Evolutionary conservation across 1,140 invertebrate genomes (phyloP), one percentile per base, ranked within the genome.

Genomic region (Zeugodacus cucurbitae): DNA sequence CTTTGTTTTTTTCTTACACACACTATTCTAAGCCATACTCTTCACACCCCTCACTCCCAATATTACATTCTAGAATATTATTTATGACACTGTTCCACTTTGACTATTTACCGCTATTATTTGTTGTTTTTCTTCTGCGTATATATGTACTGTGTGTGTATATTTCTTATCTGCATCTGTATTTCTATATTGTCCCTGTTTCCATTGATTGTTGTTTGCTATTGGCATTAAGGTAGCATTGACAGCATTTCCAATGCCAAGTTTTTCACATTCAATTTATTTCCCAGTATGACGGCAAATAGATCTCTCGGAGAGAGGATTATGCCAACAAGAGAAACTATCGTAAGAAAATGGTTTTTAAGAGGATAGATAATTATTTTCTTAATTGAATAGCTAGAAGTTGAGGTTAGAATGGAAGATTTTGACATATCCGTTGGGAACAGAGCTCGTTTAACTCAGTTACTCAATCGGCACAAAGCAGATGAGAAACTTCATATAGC

Each of bases 51-150:
- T 67, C 6, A 17, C 48, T 5, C 22, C 44, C 70, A 74, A 8
- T 17, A 74, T 44, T 74, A 17, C 70, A 41, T 74, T 74, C 6
- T 74, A n/a, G 34, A 74, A 41, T 74, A 22, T 74, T 41, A 74
- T 74, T 74, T 74, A 74, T 74, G 70, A 74, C 37, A n/a, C 10
- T 44, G 70, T n/a, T 74, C 70, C 17, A 74, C 70, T 74, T 44
- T 29, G 22, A 14, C 17, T 74, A 17, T 74, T 74, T 74, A 41
- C 70, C 41, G 37, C 34, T 74, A 41, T 17, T n/a, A 34, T 22
- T 44, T 74, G 34, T 74, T 74, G 70, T 74, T 17, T 8, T 41
- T 74, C 11, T 74, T 20, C 14, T 70, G 64, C 34, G 64, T 29
- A 34, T 70, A 70, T 41, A 41, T 41, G 7, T 41, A 41, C 7